Percentiles rank a stretch among this genome's conserved stretches.
phyloP scores from a whole-genome alignment of 2,797 vertebrate genomes.

The Acanthurus leucopareius region DNA sequence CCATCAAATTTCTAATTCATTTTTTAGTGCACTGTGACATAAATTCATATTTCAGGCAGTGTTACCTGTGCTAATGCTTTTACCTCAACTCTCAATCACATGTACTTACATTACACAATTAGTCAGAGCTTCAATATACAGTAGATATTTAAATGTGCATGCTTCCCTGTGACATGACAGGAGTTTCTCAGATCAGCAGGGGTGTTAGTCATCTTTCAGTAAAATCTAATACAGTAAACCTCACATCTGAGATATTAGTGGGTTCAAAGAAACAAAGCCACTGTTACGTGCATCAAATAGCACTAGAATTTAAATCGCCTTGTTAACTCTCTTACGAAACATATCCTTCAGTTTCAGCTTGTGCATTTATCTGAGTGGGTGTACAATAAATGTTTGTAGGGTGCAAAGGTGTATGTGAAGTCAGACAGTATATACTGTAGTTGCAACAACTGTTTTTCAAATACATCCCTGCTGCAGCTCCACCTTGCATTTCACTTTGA shows the following conservation, averaged over 20 bases:
- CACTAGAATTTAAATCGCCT: background rate
- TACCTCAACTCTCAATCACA: constrained; percentile 1
- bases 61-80: background rate
- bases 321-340: background rate
- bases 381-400: background rate
- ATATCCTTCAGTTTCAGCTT: background rate
- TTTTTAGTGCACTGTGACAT: constrained; percentile 1
- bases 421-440: constrained; percentile 2
- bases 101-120: background rate
- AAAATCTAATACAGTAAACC: constrained; percentile 47
- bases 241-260: constrained; percentile 45
- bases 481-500: constrained; percentile 35
- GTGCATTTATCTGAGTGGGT: background rate
- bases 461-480: constrained; percentile 15
- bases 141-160: background rate
- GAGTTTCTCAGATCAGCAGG: constrained; percentile 30
- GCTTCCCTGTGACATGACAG: constrained; percentile 3
- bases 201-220: constrained; percentile 66
- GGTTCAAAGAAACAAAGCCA: constrained; percentile 40
- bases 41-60: background rate
- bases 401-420: constrained; percentile 10
- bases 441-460: constrained; percentile 4
- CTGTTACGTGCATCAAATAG: constrained; percentile 30
- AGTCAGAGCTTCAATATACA: constrained; percentile 1
- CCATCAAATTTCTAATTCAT: constrained; percentile 32